Base-by-base conservation (phyloP, 2,113 vertebrate species). In the Dolichallabes microphthalmus region DNA sequence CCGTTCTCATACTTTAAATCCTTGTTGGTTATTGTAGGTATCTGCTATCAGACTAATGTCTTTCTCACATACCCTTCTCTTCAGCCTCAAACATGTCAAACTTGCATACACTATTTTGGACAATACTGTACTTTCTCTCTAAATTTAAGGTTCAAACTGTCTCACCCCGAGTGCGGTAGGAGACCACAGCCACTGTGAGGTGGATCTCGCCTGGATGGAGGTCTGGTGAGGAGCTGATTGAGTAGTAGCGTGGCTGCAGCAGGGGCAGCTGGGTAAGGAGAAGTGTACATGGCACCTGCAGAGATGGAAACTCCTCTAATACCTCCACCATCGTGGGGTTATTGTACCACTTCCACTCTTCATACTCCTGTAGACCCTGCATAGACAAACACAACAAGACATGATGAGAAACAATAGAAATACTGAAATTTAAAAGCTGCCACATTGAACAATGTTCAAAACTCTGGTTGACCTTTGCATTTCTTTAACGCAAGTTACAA, bases 331-430 rank as follows among this genome's bases (percentile, higher is more conserved):
- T 87, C 0, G 97, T 98, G 14, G 97, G 95, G 81, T 97, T 98
- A 91, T 97, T 99, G 91, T 95, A 97, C 98, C 98, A 99, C 84
- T 99, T 99, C 98, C 98, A 99, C 82, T 99, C 96, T 88, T 99
- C 98, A 0, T 99, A 99, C 86, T 99, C 98, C 91, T 99, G 98
- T 88, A 98, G 91, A 64, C 98, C 98, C 98, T 99, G 92, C 71
- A 75, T 32, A 53, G 19, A 82, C 14, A 84, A 19, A 30, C 35
- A 74, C 15, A 74, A 55, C 20, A 83, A 11, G 39, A 45, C 20
- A 30, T 11, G 22, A 57, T 9, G 30, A 3, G 55, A 76, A 13
- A 55, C 14, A 0, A 55, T 35, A 20, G 32, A 35, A 71, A 71
- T 9, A 32, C 30, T 32, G 2, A 20, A 32, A 68, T 68, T 64